These are phyloP conservation scores for Tachuris rubrigastra DNA, from an alignment of 2,113 vertebrate species.

Conservation along the genomic window DNA sequence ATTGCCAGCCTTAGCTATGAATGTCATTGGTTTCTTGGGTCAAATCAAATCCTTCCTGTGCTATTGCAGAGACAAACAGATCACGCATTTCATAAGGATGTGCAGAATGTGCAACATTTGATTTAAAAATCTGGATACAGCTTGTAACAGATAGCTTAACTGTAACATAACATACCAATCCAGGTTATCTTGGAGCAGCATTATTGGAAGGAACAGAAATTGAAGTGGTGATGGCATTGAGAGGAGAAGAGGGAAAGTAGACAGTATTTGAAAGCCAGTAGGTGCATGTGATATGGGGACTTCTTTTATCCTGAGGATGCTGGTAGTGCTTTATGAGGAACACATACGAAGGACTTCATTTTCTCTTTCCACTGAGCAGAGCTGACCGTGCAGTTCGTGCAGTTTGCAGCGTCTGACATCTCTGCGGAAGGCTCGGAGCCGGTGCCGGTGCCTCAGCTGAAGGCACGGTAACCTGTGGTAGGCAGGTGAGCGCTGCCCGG, in stretches of 20 bases:
- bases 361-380: neutral
- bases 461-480: neutral
- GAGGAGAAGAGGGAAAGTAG: neutral
- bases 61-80: neutral
- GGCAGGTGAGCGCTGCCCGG: neutral
- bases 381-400: neutral
- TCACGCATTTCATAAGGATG: neutral
- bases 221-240: neutral
- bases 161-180: neutral
- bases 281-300: neutral
- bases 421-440: neutral
- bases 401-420: neutral
- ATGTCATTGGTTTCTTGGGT: conserved; percentile 35
- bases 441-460: neutral
- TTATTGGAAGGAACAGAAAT: neutral
- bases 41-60: neutral
- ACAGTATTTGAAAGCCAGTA: neutral
- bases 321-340: neutral
- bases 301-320: neutral
- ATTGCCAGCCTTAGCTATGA: conserved; percentile 7
- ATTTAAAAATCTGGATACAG: neutral
- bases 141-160: neutral
- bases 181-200: neutral
- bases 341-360: neutral
- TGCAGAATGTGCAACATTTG: neutral